Percentiles rank a stretch among this genome's conserved stretches.
phyloP scores from a whole-genome alignment of 1,140 invertebrate genomes.

The Hycleus cichorii region DNA sequence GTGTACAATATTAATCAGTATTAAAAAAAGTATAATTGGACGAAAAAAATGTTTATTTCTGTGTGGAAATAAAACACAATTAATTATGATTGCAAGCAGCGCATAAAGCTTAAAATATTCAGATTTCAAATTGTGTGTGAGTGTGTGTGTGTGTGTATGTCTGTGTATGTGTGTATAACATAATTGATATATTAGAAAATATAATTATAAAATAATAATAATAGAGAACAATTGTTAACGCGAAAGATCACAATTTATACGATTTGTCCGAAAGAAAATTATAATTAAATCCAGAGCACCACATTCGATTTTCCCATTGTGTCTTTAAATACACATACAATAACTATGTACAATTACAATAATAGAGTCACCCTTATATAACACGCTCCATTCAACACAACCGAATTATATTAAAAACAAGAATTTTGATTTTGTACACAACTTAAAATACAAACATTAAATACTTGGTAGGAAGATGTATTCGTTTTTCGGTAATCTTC shows the following conservation, averaged over 20 bases:
- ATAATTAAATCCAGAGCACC: slow-evolving; percentile 39
- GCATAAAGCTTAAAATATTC: slow-evolving; percentile 32
- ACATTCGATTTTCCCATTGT: slow-evolving; percentile 26
- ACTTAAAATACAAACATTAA: slow-evolving; percentile 29
- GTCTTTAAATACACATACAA: slow-evolving; percentile 16
- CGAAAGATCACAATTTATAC: slow-evolving; percentile 14
- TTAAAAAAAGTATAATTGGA: too few species aligned
- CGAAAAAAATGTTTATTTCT: too few species aligned
- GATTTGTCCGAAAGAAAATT: slow-evolving; percentile 20
- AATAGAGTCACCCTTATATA: slow-evolving; percentile 1
- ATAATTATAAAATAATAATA: slow-evolving; percentile 21
- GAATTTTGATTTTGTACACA: slow-evolving; percentile 26
- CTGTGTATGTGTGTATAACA: background rate
- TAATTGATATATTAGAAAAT: slow-evolving; percentile 21
- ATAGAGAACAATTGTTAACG: slow-evolving; percentile 2
- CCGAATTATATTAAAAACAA: slow-evolving; percentile 13
- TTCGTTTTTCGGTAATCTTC: slow-evolving; percentile 2
- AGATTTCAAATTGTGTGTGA: slow-evolving; percentile 19
- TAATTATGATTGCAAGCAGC: slow-evolving; percentile 29
- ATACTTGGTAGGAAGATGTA: slow-evolving; percentile 42
- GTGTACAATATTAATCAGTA: too few species aligned
- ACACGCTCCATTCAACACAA: background rate
- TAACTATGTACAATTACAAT: slow-evolving; percentile 27
- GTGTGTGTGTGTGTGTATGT: too few species aligned
- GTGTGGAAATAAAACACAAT: slow-evolving; percentile 1